Conservation (phyloP, 1,140 invertebrate species). For the Nautilus pompilius region DNA sequence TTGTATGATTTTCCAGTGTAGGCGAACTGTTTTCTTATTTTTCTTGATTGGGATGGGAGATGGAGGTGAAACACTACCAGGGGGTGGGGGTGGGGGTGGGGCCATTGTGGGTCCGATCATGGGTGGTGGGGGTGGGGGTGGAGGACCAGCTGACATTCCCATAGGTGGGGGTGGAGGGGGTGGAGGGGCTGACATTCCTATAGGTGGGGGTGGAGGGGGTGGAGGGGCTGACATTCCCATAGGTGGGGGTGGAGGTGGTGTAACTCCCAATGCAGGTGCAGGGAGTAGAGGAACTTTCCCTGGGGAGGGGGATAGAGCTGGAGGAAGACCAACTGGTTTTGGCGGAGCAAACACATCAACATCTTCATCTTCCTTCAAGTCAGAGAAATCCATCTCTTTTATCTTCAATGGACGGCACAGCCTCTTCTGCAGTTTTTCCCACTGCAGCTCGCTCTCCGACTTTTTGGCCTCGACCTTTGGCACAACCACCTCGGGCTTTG, state of each 20-base stretch:
- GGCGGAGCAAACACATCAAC: constrained; percentile 46
- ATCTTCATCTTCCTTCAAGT: constrained; percentile 68
- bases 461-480: constrained; percentile 69
- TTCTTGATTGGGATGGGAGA: constrained; percentile 60
- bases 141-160: constrained; percentile 39
- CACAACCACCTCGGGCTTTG: constrained; percentile 36
- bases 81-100: constrained; percentile 54
- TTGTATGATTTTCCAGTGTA: constrained; percentile 95
- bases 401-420: constrained; percentile 80
- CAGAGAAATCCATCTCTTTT: constrained; percentile 95
- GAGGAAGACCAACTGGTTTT: constrained; percentile 30
- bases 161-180: constrained; percentile 39
- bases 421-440: constrained; percentile 85
- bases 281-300: constrained; percentile 11
- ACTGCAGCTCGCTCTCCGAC: constrained; percentile 89
- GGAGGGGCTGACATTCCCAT: constrained; percentile 56
- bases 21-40: constrained; percentile 96
- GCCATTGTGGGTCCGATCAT: constrained; percentile 31
- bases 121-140: constrained; percentile 55
- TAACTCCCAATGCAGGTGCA: constrained; percentile 21
- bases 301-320: constrained; percentile 61
- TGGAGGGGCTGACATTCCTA: constrained; percentile 50
- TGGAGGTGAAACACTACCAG: constrained; percentile 49
- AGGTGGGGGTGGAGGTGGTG: constrained; percentile 50
- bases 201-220: constrained; percentile 58